Evolutionary conservation across 2,113 vertebrate genomes (phyloP).

Genomic region (Holacanthus passer): DNA sequence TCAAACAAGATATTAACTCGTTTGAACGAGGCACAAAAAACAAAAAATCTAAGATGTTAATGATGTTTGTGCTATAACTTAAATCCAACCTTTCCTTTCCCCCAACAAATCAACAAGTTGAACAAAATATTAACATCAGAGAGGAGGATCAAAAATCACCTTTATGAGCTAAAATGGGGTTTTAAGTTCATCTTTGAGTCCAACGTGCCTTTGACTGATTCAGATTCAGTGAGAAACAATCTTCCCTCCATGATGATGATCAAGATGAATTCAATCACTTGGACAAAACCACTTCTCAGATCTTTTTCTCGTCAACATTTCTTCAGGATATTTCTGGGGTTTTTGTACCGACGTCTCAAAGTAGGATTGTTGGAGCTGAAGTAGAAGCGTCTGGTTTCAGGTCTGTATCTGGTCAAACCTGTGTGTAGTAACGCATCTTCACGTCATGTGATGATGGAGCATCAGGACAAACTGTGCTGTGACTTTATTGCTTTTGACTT

Average conservation of each 20-base stretch:
- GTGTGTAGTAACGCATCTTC: not conserved
- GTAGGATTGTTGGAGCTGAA: too few species aligned
- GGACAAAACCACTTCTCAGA: not conserved
- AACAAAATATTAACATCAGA: not conserved
- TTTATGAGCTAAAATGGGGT: too few species aligned
- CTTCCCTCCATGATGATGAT: not conserved
- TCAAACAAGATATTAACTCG: not conserved
- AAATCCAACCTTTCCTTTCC: not conserved
- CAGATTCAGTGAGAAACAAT: too few species aligned
- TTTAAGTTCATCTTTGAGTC: too few species aligned
- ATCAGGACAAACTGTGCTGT: conserved; percentile 33
- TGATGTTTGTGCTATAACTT: not conserved
- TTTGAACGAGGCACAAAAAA: not conserved
- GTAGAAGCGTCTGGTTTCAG: not conserved
- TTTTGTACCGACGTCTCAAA: not conserved
- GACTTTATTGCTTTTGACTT: conserved; percentile 48
- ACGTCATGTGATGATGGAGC: not conserved
- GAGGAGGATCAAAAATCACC: not conserved
- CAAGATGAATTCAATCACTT: not conserved
- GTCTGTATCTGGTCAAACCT: not conserved
- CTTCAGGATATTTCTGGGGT: not conserved
- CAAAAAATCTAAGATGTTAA: not conserved
- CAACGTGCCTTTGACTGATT: not conserved
- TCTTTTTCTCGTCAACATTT: not conserved
- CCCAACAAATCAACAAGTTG: too few species aligned